Conservation (phyloP, 2,888 invertebrate species). For the Prionchulus punctatus region DNA sequence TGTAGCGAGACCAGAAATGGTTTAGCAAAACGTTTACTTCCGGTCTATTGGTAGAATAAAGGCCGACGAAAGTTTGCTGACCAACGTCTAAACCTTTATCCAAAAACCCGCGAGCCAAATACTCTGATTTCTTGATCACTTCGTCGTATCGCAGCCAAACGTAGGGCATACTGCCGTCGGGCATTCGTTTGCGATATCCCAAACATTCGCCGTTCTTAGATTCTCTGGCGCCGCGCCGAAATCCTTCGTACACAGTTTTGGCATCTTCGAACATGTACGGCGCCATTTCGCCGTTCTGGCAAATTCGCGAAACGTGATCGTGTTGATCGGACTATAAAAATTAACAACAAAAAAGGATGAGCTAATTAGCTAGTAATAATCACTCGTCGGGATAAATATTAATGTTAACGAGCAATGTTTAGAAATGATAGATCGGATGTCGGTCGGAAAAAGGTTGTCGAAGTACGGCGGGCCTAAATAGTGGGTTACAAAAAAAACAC, state of each 20-base stretch:
- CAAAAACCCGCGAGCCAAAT: constrained; percentile 33
- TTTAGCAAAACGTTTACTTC: too few species aligned
- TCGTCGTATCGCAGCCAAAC: constrained; percentile 8
- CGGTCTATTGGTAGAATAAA: constrained; percentile 37
- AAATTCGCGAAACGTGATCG: too few species aligned
- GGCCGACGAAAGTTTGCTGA: constrained; percentile 34
- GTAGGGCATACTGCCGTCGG: constrained; percentile 8
- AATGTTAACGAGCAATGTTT: too few species aligned
- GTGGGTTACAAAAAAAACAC: too few species aligned
- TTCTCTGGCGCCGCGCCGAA: constrained; percentile 74
- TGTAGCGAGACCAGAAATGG: too few species aligned
- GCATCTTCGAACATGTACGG: constrained; percentile 64
- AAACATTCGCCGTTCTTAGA: constrained; percentile 46
- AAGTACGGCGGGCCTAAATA: too few species aligned
- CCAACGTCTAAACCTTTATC: constrained; percentile 26
- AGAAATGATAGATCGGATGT: too few species aligned
- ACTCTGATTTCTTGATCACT: constrained; percentile 26
- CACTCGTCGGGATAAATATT: too few species aligned
- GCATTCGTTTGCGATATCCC: background rate
- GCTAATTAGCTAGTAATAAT: too few species aligned
- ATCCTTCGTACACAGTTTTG: constrained; percentile 70
- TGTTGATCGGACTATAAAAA: too few species aligned
- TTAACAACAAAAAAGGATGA: too few species aligned
- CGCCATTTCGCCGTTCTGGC: constrained; percentile 2
- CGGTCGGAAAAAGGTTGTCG: too few species aligned